Evolutionary conservation across 1,140 invertebrate species (phyloP), one percentile per base, ranked within the genome.

Genomic region (Maniola jurtina): DNA sequence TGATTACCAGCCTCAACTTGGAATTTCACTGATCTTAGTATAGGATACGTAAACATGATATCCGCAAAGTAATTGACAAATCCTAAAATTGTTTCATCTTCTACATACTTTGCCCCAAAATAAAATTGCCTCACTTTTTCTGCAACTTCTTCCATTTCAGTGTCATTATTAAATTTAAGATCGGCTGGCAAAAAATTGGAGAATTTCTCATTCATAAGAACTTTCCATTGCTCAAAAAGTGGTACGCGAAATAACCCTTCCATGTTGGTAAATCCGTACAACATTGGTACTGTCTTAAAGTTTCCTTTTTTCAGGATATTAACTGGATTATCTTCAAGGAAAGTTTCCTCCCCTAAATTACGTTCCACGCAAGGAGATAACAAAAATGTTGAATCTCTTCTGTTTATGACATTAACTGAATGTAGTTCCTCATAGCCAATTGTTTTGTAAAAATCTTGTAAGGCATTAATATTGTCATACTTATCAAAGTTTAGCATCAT

Each of bases 391-490:
- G 15, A 50, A 50, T 64, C 66, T 8, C 1, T 57, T 67, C 65
- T 61, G 34, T 66, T 54, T 8, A 77, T 4, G 15, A 71, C 58
- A 38, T 62, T 14, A 13, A 64, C 47, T 33, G 66, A 73, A 14
- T 65, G 69, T n/a, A 84, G 52, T 50, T 63, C n/a, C 42, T 77
- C 70, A 58, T 74, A 66, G 7, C 77, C 50, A 6, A 74, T 54
- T 6, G 58, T 73, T 66, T 71, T 82, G 47, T 80, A 87, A 68
- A 84, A 84, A 10, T 76, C 64, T 71, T 85, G 78, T 15, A 87
- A 74, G 13, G 72, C 78, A 25, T 72, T 47, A 36, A 82, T 47
- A 33, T 86, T 59, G 16, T 79, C 71, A 0, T 72, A 48, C 7
- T 76, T 61, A 7, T 61, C 65, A 61, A 75, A 78, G 47, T 74